These are phyloP conservation scores for Holacanthella duospinosa DNA, from an alignment of 2,888 invertebrate species.

Conservation along the genomic window DNA sequence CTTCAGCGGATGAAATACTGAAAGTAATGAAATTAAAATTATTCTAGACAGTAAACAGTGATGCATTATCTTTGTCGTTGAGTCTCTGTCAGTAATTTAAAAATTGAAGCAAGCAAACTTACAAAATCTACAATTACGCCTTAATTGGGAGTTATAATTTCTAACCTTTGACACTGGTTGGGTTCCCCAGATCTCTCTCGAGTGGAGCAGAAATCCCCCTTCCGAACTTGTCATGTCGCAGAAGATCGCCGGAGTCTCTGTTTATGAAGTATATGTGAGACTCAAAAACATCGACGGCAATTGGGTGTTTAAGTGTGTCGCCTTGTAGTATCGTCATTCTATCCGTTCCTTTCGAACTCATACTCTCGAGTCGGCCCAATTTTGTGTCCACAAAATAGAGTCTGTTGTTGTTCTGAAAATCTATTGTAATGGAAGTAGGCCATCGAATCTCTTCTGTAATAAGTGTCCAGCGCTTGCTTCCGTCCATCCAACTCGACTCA, in stretches of 20 bases:
- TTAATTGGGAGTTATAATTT: neutral
- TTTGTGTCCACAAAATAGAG: constrained; percentile 96
- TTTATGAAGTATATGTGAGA: constrained; percentile 89
- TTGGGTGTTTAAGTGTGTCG: constrained; percentile 58
- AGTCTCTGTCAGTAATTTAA: no score
- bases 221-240: constrained; percentile 92
- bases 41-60: no score
- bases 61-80: no score
- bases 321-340: constrained; percentile 62
- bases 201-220: constrained; percentile 77
- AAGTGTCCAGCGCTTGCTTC: constrained; percentile 69
- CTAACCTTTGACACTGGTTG: constrained; percentile 69
- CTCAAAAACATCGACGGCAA: constrained; percentile 87
- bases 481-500: constrained; percentile 94
- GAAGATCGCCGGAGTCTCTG: constrained; percentile 71
- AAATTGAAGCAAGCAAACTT: no score
- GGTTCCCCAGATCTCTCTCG: constrained; percentile 70
- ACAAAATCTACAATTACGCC: constrained; percentile 4
- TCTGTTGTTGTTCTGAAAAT: constrained; percentile 76
- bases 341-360: constrained; percentile 68
- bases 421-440: constrained; percentile 82
- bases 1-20: constrained; percentile 68
- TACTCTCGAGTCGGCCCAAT: constrained; percentile 75
- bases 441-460: constrained; percentile 71
- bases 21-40: no score